Percentiles rank a stretch among this genome's conserved stretches.
phyloP scores from a whole-genome alignment of 1,140 invertebrate species.

The Pemphigus obesinymphae region DNA sequence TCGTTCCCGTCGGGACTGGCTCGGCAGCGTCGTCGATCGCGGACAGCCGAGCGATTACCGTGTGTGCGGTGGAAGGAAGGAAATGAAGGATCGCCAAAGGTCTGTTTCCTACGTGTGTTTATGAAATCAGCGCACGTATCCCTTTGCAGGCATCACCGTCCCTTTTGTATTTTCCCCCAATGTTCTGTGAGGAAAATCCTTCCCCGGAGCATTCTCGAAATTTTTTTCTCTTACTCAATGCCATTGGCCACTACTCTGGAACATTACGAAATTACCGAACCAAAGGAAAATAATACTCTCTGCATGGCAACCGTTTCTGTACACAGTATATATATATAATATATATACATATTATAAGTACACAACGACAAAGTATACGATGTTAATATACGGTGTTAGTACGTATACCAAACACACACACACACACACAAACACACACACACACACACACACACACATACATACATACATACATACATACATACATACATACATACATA shows the following conservation, averaged over 20 bases:
- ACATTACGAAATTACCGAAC: constrained; percentile 17
- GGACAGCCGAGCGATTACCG: not conserved
- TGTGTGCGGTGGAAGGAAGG: not conserved
- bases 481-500: too few species aligned
- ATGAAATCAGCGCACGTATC: constrained; percentile 28
- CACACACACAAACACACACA: too few species aligned
- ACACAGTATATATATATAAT: too few species aligned
- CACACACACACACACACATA: too few species aligned
- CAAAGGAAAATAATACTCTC: not conserved
- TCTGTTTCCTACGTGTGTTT: not conserved
- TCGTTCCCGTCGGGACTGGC: not conserved
- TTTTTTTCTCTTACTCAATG: not conserved
- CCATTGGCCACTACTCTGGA: too few species aligned
- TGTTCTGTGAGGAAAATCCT: not conserved
- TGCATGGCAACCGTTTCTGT: not conserved
- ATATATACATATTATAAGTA: too few species aligned
- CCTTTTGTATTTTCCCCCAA: too few species aligned
- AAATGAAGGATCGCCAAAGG: constrained; percentile 32
- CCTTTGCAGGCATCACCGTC: not conserved
- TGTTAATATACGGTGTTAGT: too few species aligned
- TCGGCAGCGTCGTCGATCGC: not conserved
- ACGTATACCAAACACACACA: too few species aligned
- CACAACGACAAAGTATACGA: too few species aligned
- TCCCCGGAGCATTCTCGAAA: not conserved
- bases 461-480: too few species aligned